Percentiles rank a stretch among this genome's conserved stretches.
These are phyloP conservation scores for Loxodonta africana DNA, from an alignment of 2,113 vertebrate genomes.

Conservation along the genomic window DNA sequence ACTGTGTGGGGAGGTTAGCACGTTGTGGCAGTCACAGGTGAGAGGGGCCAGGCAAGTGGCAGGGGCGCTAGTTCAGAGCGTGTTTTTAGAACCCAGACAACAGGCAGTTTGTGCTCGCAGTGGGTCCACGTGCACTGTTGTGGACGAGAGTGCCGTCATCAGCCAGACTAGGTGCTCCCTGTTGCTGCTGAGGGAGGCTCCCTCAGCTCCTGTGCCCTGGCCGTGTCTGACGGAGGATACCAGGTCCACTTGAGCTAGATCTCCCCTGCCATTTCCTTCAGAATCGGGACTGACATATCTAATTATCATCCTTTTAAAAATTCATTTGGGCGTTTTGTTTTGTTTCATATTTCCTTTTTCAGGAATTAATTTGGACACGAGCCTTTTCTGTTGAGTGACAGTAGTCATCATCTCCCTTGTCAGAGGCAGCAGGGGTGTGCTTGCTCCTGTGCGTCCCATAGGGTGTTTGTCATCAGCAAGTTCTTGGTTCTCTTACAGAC, in stretches of 20 bases:
- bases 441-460: rapidly evolving
- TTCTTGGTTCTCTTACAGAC: too few species aligned
- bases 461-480: not conserved
- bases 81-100: not conserved
- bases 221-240: too few species aligned
- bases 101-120: too few species aligned
- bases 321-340: not conserved
- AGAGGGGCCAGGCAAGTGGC: not conserved
- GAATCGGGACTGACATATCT: too few species aligned
- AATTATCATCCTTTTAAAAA: too few species aligned
- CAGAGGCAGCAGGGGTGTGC: not conserved
- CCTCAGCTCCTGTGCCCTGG: too few species aligned
- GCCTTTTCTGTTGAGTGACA: not conserved
- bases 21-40: not conserved
- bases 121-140: too few species aligned
- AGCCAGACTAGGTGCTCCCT: too few species aligned
- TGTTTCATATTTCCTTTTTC: not conserved
- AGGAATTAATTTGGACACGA: conserved; percentile 49
- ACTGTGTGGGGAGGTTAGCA: not conserved
- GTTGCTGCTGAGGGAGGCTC: too few species aligned
- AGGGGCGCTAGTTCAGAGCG: not conserved
- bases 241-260: too few species aligned
- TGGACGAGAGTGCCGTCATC: not conserved
- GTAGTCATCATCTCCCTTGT: rapidly evolving
- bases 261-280: too few species aligned